A percentile compares a stretch with the other conserved stretches of the same genome.
These are phyloP conservation scores for Acleris laterana DNA, from an alignment of 2,888 invertebrate genomes.

Conservation along the genomic window DNA sequence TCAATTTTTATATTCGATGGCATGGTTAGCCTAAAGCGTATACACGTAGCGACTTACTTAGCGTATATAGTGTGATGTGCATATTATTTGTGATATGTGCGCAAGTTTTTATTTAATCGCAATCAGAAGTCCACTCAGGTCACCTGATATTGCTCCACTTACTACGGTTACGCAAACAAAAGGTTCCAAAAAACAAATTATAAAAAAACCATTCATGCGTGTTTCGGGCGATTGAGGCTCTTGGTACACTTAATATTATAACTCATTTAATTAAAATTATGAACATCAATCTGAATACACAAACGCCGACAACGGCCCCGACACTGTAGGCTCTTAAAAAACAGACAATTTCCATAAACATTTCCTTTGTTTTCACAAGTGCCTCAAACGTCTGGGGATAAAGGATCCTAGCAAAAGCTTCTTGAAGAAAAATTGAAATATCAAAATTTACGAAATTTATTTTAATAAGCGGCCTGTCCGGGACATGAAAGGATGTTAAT, in stretches of 20 bases:
- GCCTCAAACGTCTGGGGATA: constrained; percentile 6
- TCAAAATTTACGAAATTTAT: constrained; percentile 4
- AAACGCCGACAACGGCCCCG: background rate
- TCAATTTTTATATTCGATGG: too few relatives aligned
- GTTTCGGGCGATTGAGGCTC: too few relatives aligned
- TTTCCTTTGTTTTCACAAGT: constrained; percentile 17
- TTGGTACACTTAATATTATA: background rate
- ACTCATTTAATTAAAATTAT: background rate
- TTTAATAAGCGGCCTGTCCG: constrained; percentile 18
- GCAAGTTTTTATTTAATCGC: too few relatives aligned
- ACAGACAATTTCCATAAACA: constrained; percentile 21
- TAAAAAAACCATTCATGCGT: too few relatives aligned
- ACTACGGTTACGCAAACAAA: too few relatives aligned
- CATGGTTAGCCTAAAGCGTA: too few relatives aligned
- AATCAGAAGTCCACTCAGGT: too few relatives aligned
- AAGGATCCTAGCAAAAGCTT: constrained; percentile 3
- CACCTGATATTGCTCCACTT: too few relatives aligned
- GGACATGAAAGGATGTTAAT: constrained; percentile 17
- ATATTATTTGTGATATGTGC: too few relatives aligned
- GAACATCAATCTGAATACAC: background rate
- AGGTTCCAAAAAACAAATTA: too few relatives aligned
- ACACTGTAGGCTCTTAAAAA: background rate
- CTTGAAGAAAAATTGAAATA: constrained; percentile 5
- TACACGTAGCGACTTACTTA: too few relatives aligned
- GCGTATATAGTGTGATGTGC: too few relatives aligned